These are phyloP conservation scores for Sciurus vulgaris DNA, from an alignment of 2,797 vertebrate species.

Conservation along the genomic window DNA sequence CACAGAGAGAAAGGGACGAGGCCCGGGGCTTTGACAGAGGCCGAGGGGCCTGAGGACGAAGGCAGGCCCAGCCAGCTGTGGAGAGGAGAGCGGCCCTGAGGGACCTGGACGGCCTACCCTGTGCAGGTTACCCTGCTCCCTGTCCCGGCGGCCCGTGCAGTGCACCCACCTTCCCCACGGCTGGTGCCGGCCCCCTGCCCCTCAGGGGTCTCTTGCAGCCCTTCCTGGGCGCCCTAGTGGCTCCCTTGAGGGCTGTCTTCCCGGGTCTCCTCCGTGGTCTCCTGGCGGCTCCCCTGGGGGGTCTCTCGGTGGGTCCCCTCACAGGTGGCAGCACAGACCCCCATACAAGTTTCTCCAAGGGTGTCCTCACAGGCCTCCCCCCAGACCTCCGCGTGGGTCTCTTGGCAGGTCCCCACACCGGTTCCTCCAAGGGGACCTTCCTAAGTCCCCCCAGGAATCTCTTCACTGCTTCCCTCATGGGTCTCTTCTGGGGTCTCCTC, in stretches of 20 bases:
- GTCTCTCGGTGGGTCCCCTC: fast-evolving
- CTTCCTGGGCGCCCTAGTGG: background rate
- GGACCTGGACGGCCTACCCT: too few relatives aligned
- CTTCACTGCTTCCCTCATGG: fast-evolving
- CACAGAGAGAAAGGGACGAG: too few relatives aligned
- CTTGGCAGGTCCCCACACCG: fast-evolving
- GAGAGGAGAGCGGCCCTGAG: too few relatives aligned
- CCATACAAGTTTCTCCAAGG: too few relatives aligned
- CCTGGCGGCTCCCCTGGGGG: fast-evolving
- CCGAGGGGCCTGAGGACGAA: too few relatives aligned
- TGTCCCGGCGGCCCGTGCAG: too few relatives aligned
- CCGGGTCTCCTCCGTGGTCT: background rate
- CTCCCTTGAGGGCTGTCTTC: background rate
- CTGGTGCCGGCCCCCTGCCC: background rate
- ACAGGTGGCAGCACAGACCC: fast-evolving
- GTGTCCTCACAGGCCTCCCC: fast-evolving
- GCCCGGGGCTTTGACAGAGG: too few relatives aligned
- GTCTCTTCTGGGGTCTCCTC: fast-evolving
- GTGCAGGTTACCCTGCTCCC: too few relatives aligned
- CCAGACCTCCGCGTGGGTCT: fast-evolving
- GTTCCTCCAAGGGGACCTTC: fast-evolving
- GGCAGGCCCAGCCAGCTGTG: too few relatives aligned
- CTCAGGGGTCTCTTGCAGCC: background rate
- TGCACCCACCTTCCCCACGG: too few relatives aligned
- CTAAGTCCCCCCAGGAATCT: background rate